Evolutionary conservation across 2,888 invertebrate species (phyloP), one percentile per base, ranked within the genome.

Genomic region (Drosophila aldrichi): DNA sequence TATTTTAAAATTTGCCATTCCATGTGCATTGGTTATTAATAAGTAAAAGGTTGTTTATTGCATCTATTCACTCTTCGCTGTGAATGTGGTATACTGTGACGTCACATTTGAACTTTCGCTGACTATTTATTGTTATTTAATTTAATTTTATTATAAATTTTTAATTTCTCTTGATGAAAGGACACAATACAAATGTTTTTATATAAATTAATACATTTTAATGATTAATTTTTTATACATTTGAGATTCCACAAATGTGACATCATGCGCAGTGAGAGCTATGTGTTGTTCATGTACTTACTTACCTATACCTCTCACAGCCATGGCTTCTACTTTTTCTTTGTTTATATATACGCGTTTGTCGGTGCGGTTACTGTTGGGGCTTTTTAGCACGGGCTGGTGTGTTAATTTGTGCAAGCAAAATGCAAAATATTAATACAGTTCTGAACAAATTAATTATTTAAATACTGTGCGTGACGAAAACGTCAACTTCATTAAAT

Each of bases 271-370:
- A 72, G 73, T 66, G 76, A 77, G 73, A 59, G 52, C n/a, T 4
- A 60, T 58, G 49, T 40, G 34, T 46, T 52, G 22, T 34, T 32
- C 52, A 60, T 36, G 40, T 49, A 43, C 8, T 36, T 52, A 72
- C 68, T 20, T 65, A 77, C 76, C 76, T 69, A 44, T 71, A 7
- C 34, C 57, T 40, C 62, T 49, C 48, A 62, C 40, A 51, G 61
- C 40, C 56, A 36, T 54, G 49, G 56, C 77, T 73, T 71, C 70
- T 70, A 82, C 73, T 82, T 85, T 81, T 85, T 82, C 82, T 82
- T 84, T 82, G 82, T 82, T 82, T 82, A 85, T 78, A 78, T 77
- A 78, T 79, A 75, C 75, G 71, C 69, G 70, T 52, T 71, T 64
- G 78, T 78, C 66, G 79, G 71, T 78, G 69, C 74, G 74, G 74